A percentile compares a stretch with the other conserved stretches of the same genome.
These are phyloP conservation scores for Parauchenoglanis ngamensis DNA, from an alignment of 2,797 vertebrate genomes.

Conservation along the genomic window DNA sequence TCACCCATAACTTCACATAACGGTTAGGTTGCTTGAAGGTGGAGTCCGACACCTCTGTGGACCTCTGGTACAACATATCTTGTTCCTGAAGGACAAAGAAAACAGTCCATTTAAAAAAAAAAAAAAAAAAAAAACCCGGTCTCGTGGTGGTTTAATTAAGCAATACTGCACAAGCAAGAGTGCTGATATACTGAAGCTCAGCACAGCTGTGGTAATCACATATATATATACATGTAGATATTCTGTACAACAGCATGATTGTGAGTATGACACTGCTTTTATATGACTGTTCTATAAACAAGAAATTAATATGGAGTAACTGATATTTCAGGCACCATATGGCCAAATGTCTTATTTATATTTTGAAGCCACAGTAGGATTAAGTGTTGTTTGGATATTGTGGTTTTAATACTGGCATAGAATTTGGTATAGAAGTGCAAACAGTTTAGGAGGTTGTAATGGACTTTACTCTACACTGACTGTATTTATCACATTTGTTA, in stretches of 20 bases:
- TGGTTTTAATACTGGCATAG: not conserved
- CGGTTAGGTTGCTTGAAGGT: slow-evolving; percentile 89
- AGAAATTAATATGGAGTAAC: not conserved
- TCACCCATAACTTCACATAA: slow-evolving; percentile 93
- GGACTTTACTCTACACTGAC: not conserved
- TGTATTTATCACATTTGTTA: slow-evolving; percentile 11
- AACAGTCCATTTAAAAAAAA: too few species aligned
- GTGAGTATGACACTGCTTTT: not conserved
- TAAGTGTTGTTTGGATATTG: not conserved
- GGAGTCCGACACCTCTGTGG: slow-evolving; percentile 79
- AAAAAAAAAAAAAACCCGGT: not conserved
- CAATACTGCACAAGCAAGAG: not conserved
- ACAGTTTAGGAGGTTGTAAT: not conserved
- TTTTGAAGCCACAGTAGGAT: not conserved
- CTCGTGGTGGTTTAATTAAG: not conserved
- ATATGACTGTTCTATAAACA: not conserved
- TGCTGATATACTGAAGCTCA: not conserved
- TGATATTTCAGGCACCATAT: not conserved
- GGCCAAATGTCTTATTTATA: slow-evolving; percentile 2
- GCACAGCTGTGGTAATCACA: not conserved
- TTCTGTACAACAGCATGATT: not conserved
- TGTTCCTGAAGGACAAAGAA: slow-evolving; percentile 80
- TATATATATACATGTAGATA: too few species aligned
- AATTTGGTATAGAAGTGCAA: not conserved
- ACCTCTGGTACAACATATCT: slow-evolving; percentile 84